phyloP scores from a whole-genome alignment of 64 coral and sea anemone species.

The Hydrozoanthus tunicans region DNA sequence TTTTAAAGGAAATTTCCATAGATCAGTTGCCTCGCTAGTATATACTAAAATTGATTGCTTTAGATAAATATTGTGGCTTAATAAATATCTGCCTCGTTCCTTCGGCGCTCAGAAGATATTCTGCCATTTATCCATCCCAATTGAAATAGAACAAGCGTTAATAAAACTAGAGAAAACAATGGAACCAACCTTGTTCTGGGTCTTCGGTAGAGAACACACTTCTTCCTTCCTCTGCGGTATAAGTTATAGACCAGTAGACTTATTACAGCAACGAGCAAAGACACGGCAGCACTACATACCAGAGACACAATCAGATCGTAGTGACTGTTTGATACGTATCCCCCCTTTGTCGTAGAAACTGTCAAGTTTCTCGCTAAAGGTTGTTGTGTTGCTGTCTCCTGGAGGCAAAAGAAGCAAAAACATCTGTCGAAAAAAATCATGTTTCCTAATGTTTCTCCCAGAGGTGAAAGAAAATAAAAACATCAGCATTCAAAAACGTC shows the following conservation, averaged over 20 bases:
- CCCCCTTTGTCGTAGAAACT: not conserved
- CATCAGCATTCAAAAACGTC: not conserved
- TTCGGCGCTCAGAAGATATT: too few relatives aligned
- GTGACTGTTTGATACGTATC: not conserved
- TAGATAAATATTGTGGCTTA: too few relatives aligned
- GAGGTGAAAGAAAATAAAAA: too few relatives aligned
- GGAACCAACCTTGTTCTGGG: not conserved
- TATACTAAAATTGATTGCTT: too few relatives aligned
- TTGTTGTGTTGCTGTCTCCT: not conserved
- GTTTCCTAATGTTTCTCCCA: too few relatives aligned
- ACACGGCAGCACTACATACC: not conserved
- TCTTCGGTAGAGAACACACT: not conserved
- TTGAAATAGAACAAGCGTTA: too few relatives aligned
- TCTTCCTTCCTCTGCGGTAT: not conserved
- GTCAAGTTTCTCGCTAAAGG: not conserved
- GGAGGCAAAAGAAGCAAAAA: not conserved
- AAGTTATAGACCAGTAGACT: not conserved
- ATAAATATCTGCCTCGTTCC: too few relatives aligned
- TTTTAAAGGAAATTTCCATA: too few relatives aligned
- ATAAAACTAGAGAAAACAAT: too few relatives aligned
- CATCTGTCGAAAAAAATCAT: not conserved
- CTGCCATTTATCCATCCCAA: too few relatives aligned
- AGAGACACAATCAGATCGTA: conserved; percentile 24
- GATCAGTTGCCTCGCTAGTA: too few relatives aligned
- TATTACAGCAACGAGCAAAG: not conserved